phyloP scores from a whole-genome alignment of 1,140 invertebrate species.

The Rhynchophorus ferrugineus region DNA sequence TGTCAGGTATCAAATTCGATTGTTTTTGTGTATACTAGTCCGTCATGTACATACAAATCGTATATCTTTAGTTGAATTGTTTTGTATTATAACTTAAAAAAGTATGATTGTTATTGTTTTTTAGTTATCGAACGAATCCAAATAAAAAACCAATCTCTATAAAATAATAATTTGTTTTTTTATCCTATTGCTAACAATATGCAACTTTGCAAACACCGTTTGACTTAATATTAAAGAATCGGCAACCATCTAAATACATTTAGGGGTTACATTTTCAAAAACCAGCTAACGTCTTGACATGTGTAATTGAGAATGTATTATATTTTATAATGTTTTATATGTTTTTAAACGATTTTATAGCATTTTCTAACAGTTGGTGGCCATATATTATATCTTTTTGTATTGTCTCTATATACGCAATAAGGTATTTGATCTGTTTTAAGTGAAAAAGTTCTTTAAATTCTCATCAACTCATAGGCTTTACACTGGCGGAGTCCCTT shows the following conservation, averaged over 20 bases:
- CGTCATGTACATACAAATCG: background rate
- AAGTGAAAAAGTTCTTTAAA: conserved; percentile 4
- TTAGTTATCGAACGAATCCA: conserved; percentile 1
- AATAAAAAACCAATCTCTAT: conserved; percentile 1
- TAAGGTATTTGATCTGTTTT: conserved; percentile 26
- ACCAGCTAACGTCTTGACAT: no score
- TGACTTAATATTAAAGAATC: no score
- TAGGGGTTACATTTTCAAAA: no score
- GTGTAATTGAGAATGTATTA: no score
- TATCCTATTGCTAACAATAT: no score
- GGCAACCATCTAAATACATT: no score
- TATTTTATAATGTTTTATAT: conserved; percentile 17
- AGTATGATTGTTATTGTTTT: conserved; percentile 4
- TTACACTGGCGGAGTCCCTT: conserved; percentile 41
- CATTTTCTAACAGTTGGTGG: conserved; percentile 26
- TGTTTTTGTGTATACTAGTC: background rate
- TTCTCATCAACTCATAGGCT: conserved; percentile 30
- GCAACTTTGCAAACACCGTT: no score
- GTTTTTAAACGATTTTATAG: conserved; percentile 16
- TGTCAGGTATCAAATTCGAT: background rate
- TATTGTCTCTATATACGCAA: conserved; percentile 29
- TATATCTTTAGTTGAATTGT: background rate
- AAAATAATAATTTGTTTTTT: no score
- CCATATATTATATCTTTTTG: conserved; percentile 29
- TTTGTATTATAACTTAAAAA: background rate